Evolutionary conservation across 2,888 invertebrate genomes (phyloP).

Genomic region (Drosophila meridiana): DNA sequence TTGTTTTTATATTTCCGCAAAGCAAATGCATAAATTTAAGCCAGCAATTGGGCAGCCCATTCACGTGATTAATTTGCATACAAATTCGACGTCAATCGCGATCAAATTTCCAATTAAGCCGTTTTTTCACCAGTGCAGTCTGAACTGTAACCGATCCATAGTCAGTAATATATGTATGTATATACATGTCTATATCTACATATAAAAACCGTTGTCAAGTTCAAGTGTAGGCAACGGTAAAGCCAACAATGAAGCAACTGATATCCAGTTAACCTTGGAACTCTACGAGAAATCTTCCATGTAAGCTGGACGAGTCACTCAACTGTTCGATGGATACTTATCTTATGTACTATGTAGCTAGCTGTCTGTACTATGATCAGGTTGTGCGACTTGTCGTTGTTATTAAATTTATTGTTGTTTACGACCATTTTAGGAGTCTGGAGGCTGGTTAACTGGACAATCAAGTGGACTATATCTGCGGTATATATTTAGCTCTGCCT

Average conservation of each 20-base stretch:
- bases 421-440: conserved; percentile 8
- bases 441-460: conserved; percentile 40
- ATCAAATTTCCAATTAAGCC: background rate
- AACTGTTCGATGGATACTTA: conserved; percentile 38
- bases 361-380: conserved; percentile 34
- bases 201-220: conserved; percentile 44
- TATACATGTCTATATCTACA: background rate
- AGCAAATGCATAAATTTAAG: conserved; percentile 34
- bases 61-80: conserved; percentile 52
- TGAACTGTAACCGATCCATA: conserved; percentile 19
- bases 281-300: conserved; percentile 61
- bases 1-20: conserved; percentile 39
- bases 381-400: conserved; percentile 30
- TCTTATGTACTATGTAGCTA: conserved; percentile 11
- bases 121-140: conserved; percentile 11
- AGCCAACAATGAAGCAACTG: conserved; percentile 22
- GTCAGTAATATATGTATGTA: background rate
- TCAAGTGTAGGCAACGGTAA: conserved; percentile 60
- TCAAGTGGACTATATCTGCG: background rate
- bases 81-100: conserved; percentile 1
- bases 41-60: conserved; percentile 23
- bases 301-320: conserved; percentile 53
- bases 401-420: conserved; percentile 3
- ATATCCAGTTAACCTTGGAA: conserved; percentile 63
- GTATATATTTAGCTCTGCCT: conserved; percentile 28